Base-by-base conservation (phyloP, 2,797 vertebrate species). In the Basileuterus tristriatus region DNA sequence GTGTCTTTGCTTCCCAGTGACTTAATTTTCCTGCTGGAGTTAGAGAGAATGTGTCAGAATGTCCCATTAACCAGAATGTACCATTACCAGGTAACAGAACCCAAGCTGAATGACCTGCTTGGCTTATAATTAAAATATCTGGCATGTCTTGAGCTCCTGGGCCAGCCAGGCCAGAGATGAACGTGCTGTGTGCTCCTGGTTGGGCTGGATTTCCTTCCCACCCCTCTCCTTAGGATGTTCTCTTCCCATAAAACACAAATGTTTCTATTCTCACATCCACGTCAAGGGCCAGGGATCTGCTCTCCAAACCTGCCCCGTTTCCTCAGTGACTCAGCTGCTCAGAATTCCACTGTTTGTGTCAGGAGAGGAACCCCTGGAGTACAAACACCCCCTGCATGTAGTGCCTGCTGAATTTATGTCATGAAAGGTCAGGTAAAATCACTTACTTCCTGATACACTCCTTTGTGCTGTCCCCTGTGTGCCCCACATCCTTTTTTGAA, bases 301-400 rank as follows among this genome's bases (percentile, higher is more conserved):
- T 97, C 95, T 93, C 91, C 87, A 97, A 98, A 96, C 87, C 95
- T 96, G 89, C 68, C 91, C 93, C 75, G 13, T 85, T 97, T 97
- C 95, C 92, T 97, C 84, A 27, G 16, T 98, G 97, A 98, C 96
- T 98, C 96, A 98, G 94, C 90, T 94, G 94, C 83, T 95, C 91
- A 94, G 79, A 74, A 79, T 89, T 93, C 29, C 86, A 44, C 87
- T 94, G 93, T 93, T 96, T 95, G 75, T 71, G 63, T 82, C 79
- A 94, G 80, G 80, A 97, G 85, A 95, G 77, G 83, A 94, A 95
- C 94, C 91, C 87, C 93, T n/a, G 65, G 90, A 70, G 96, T 55
- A 94, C 95, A 95, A 58, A 90, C 49, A 94, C 68, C 58, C 71
- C 46, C 76, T 94, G 29, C 50, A 26, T 50, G 79, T 23, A 80